These are phyloP conservation scores for Asteroscopus sphinx DNA, from an alignment of 2,888 invertebrate species.

Conservation along the genomic window DNA sequence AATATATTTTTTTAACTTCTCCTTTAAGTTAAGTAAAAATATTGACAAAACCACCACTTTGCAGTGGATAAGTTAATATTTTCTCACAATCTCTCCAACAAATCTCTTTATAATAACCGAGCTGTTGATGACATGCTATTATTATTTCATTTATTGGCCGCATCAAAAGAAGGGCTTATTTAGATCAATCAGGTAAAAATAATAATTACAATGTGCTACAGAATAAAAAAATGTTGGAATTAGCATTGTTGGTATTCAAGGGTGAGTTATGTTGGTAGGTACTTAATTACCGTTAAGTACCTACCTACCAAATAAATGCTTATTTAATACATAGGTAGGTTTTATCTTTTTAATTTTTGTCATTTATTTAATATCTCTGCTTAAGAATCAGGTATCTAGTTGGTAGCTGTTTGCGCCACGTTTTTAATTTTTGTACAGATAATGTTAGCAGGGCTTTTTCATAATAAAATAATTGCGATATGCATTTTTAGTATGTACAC, in stretches of 20 bases:
- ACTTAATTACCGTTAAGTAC: too few species aligned
- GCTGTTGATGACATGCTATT: conserved; percentile 13
- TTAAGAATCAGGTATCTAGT: too few species aligned
- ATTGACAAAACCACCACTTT: conserved; percentile 10
- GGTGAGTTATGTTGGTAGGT: neutral
- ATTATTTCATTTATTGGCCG: conserved; percentile 2
- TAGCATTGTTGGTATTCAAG: neutral
- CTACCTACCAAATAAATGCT: too few species aligned
- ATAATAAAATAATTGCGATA: too few species aligned
- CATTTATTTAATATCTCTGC: too few species aligned
- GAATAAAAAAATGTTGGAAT: neutral
- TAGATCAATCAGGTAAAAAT: conserved; percentile 5
- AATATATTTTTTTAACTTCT: neutral
- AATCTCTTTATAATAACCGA: conserved; percentile 29
- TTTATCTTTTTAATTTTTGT: too few species aligned
- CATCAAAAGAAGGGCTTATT: conserved; percentile 6
- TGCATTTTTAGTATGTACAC: too few species aligned
- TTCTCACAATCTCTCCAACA: conserved; percentile 2
- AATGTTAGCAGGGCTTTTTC: too few species aligned
- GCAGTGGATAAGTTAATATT: neutral
- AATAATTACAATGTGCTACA: neutral
- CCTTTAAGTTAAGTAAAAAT: neutral
- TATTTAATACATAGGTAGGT: too few species aligned
- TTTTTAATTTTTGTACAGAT: too few species aligned
- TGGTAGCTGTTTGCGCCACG: too few species aligned